A percentile compares a stretch with the other conserved stretches of the same genome.
Evolutionary conservation across 2,113 vertebrate species (phyloP).

Genomic region (Gadus macrocephalus): DNA sequence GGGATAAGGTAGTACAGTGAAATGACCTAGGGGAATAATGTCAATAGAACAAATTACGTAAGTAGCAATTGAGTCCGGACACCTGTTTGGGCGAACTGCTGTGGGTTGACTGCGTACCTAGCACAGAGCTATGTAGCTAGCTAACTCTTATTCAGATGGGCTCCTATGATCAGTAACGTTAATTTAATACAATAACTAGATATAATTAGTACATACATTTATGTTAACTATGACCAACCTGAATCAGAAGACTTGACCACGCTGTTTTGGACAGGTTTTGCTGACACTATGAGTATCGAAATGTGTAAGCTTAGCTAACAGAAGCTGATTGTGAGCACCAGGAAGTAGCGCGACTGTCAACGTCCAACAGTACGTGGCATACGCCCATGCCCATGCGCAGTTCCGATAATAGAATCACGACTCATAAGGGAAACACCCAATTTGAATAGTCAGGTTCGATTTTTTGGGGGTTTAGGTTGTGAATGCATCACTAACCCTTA

Average conservation of each 20-base stretch:
- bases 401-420: neutral
- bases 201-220: neutral
- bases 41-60: too few relatives aligned
- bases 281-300: slow-evolving; percentile 47
- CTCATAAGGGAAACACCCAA: neutral
- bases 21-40: too few relatives aligned
- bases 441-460: too few relatives aligned
- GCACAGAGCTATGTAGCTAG: slow-evolving; percentile 34
- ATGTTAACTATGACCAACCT: slow-evolving; percentile 39
- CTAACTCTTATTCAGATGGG: slow-evolving; percentile 21
- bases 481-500: too few relatives aligned
- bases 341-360: slow-evolving; percentile 61
- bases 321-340: slow-evolving; percentile 53
- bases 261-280: slow-evolving; percentile 47
- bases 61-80: slow-evolving; percentile 1
- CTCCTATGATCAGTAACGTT: slow-evolving; percentile 1
- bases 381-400: slow-evolving; percentile 57
- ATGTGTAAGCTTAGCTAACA: slow-evolving; percentile 2
- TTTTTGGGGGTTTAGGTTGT: too few relatives aligned
- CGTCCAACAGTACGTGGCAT: slow-evolving; percentile 73
- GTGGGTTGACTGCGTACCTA: slow-evolving; percentile 32
- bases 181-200: neutral
- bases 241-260: slow-evolving; percentile 53
- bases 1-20: too few relatives aligned
- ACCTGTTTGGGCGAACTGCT: slow-evolving; percentile 38